Evolutionary conservation across 2,888 invertebrate species (phyloP).

Genomic region (Parnassius apollo): DNA sequence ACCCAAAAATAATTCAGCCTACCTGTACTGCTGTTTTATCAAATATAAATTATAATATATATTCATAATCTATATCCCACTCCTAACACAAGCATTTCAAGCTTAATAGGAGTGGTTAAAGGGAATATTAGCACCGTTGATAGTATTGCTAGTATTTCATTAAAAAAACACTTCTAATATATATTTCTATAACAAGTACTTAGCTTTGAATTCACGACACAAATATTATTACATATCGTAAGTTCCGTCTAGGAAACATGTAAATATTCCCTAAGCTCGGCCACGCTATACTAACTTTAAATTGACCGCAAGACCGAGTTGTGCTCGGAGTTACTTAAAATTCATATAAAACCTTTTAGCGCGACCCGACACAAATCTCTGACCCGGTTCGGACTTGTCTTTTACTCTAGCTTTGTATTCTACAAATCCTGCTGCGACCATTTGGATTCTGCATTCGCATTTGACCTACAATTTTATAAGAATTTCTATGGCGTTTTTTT

Average conservation of each 20-base stretch:
- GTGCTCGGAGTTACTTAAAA: slow-evolving; percentile 22
- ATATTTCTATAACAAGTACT: background rate
- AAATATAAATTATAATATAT: too few relatives aligned
- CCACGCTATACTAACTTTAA: slow-evolving; percentile 17
- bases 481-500: background rate
- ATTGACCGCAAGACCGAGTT: slow-evolving; percentile 25
- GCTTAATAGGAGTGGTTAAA: too few relatives aligned
- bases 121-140: too few relatives aligned
- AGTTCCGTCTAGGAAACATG: slow-evolving; percentile 14
- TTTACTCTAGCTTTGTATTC: slow-evolving; percentile 13
- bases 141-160: too few relatives aligned
- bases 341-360: slow-evolving; percentile 28
- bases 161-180: background rate
- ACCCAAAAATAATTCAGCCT: too few relatives aligned
- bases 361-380: slow-evolving; percentile 26
- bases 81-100: too few relatives aligned
- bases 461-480: slow-evolving; percentile 15
- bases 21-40: too few relatives aligned
- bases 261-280: slow-evolving; percentile 21
- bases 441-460: slow-evolving; percentile 16
- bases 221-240: background rate
- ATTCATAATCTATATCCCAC: too few relatives aligned
- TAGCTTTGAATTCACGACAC: background rate
- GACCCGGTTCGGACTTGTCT: slow-evolving; percentile 25
- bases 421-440: slow-evolving; percentile 17